These are phyloP conservation scores for Syncerus caffer DNA, from an alignment of 2,797 vertebrate genomes.

Conservation along the genomic window DNA sequence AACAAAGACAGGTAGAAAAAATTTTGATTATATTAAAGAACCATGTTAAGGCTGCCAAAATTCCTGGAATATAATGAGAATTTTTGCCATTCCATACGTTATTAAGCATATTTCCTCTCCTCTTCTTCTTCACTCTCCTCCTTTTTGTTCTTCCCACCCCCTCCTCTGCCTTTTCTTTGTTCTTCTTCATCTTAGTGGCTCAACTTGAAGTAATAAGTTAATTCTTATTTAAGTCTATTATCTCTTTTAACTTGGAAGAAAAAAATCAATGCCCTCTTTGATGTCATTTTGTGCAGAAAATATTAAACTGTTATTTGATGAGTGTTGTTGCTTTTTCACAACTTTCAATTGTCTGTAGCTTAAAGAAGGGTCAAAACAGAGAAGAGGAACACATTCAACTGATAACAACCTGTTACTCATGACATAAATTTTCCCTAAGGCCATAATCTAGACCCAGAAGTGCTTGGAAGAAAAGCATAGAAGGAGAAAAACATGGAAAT, in stretches of 20 bases:
- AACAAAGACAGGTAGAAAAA: neutral
- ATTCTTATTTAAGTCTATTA: neutral
- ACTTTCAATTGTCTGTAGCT: neutral
- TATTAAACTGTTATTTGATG: neutral
- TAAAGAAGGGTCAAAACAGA: neutral
- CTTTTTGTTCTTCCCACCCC: neutral
- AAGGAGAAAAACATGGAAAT: neutral
- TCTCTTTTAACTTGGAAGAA: neutral
- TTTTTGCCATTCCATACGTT: neutral
- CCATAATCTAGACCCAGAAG: neutral
- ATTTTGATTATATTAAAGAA: neutral
- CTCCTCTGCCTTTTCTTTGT: neutral
- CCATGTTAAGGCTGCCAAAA: neutral
- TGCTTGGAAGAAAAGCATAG: neutral
- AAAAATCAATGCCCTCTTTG: neutral
- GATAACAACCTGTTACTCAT: neutral
- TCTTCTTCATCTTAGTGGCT: neutral
- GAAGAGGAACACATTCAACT: neutral
- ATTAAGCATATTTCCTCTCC: neutral
- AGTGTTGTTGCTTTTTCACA: neutral
- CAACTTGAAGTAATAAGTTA: neutral
- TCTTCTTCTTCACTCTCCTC: neutral
- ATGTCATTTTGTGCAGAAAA: neutral
- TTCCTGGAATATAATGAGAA: neutral
- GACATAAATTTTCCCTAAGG: neutral